These are phyloP conservation scores for Trichopoda pennipes DNA, from an alignment of 2,888 invertebrate genomes.

Conservation along the genomic window DNA sequence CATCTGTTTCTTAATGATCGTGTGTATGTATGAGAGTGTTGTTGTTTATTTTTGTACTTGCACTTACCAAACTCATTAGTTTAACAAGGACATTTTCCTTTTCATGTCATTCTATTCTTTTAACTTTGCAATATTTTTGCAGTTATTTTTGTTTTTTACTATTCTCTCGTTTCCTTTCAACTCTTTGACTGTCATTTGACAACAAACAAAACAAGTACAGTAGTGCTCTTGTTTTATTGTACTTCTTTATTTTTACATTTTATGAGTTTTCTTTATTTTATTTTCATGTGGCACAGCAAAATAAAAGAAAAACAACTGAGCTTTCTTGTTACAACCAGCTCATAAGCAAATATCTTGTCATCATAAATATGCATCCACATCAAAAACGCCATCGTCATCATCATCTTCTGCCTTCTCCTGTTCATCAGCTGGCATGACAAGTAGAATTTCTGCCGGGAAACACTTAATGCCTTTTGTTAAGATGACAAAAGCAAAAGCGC, in stretches of 20 bases:
- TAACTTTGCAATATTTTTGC: slow-evolving; percentile 22
- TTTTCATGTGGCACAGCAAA: slow-evolving; percentile 9
- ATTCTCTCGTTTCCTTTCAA: slow-evolving; percentile 59
- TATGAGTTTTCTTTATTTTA: slow-evolving; percentile 31
- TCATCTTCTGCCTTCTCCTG: slow-evolving; percentile 17
- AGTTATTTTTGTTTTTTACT: slow-evolving; percentile 10
- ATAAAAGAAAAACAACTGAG: slow-evolving; percentile 36
- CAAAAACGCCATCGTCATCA: slow-evolving; percentile 3
- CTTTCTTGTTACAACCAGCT: slow-evolving; percentile 46
- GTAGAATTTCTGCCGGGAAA: slow-evolving; percentile 53
- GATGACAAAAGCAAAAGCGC: slow-evolving; percentile 38
- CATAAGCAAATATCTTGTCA: slow-evolving; percentile 64
- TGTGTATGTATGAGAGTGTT: background rate
- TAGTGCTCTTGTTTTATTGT: slow-evolving; percentile 36
- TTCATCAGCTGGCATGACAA: slow-evolving; percentile 53
- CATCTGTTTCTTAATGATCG: background rate
- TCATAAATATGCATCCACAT: slow-evolving; percentile 26
- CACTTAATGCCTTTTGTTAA: slow-evolving; percentile 61
- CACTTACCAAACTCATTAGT: slow-evolving; percentile 67
- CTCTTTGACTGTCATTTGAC: slow-evolving; percentile 66
- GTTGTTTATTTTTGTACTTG: slow-evolving; percentile 34
- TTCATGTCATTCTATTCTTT: slow-evolving; percentile 57
- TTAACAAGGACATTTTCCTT: slow-evolving; percentile 65
- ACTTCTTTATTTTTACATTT: slow-evolving; percentile 18
- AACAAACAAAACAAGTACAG: slow-evolving; percentile 56